Evolutionary conservation across 1,140 invertebrate species (phyloP), one percentile per base, ranked within the genome.

Genomic region (Ceratosolen fusciceps): DNA sequence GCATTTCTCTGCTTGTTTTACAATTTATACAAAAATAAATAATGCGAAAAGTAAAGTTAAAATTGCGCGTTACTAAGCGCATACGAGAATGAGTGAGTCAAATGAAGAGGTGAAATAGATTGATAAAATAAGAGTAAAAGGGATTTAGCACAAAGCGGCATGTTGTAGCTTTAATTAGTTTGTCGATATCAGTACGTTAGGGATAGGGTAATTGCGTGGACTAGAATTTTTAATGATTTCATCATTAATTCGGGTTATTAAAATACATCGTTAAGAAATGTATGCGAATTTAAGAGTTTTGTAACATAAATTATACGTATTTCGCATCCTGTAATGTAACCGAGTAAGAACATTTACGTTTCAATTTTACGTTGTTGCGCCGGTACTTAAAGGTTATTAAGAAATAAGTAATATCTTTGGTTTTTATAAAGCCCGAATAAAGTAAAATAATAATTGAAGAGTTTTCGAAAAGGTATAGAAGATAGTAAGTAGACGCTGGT

Each of bases 61-160:
- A 31, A 74, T 52, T 74, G 58, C n/a, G 37, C 10, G 37, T 5
- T 43, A 24, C 34, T n/a, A n/a, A 39, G 14, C 65, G n/a, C 65
- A 14, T 49, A 7, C 24, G 5, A 26, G 26, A 65, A 52, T 16
- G 56, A 49, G 73, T 24, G 58, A 75, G 43, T 75, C 12, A 62
- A 60, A 56, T 43, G 72, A 24, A 74, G 24, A 43, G 49, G 73
- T 60, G 9, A 26, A 39, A 31, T 21, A 24, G 9, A n/a, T 3
- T 16, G 19, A 29, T 26, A 47, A 65, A 75, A 75, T 24, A 47
- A 54, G 60, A 76, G 47, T 47, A 76, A 67, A 24, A 39, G 54
- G 21, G 52, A 67, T 76, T 76, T 76, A 76, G 67, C 74, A 31
- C 14, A 29, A 74, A 29, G 43, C 26, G 52, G 37, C 29, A 56